Evolutionary conservation across 2,888 invertebrate genomes (phyloP).

Genomic region (Lasioglossum marginatum): DNA sequence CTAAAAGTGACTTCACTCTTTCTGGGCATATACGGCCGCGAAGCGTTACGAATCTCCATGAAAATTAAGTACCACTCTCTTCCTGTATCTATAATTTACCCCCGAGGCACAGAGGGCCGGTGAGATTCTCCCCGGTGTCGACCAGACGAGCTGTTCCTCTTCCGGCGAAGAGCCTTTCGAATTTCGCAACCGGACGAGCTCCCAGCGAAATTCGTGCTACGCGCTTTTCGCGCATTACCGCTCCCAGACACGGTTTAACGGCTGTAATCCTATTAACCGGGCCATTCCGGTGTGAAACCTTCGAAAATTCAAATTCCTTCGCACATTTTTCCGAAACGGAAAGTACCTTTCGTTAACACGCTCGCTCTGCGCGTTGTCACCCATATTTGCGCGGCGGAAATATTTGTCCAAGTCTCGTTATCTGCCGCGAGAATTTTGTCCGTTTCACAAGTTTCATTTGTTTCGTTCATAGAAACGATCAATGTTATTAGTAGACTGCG

Average conservation of each 20-base stretch:
- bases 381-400: neutral
- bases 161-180: conserved; percentile 14
- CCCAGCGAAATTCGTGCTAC: neutral
- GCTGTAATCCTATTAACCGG: conserved; percentile 17
- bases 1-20: conserved; percentile 11
- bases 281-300: neutral
- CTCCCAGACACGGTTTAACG: neutral
- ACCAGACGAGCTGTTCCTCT: conserved; percentile 11
- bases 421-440: neutral
- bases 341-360: neutral
- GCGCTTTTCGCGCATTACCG: conserved; percentile 10
- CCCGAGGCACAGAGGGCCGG: conserved; percentile 3
- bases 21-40: conserved; percentile 12
- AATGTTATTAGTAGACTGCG: neutral
- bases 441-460: neutral
- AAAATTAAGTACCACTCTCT: conserved; percentile 61
- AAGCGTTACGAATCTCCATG: conserved; percentile 56
- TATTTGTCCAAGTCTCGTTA: neutral
- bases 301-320: conserved; percentile 3
- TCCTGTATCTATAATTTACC: conserved; percentile 61
- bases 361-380: neutral
- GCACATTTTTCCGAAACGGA: neutral
- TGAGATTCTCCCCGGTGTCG: neutral
- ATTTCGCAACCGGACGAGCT: neutral
- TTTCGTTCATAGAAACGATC: neutral